Percentiles rank a stretch among this genome's conserved stretches.
Evolutionary conservation across 2,797 vertebrate species (phyloP).

Genomic region (Mormyrops attenuatus): DNA sequence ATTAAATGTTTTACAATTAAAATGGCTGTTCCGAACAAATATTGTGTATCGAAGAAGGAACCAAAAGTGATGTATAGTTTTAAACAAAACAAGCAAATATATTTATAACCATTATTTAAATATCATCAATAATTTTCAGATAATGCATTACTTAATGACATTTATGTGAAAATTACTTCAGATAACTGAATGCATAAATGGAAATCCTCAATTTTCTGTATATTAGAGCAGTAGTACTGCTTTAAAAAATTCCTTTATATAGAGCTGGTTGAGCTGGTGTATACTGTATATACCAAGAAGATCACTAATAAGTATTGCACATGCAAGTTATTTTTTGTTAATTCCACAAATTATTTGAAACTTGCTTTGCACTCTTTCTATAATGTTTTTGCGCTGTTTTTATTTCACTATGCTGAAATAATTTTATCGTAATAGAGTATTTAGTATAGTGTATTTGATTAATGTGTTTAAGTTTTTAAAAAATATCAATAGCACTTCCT

Average conservation of each 20-base stretch:
- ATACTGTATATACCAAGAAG: neutral
- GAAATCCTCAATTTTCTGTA: neutral
- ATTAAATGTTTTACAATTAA: neutral
- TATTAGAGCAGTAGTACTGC: neutral
- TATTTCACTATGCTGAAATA: conserved; percentile 25
- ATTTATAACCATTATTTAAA: neutral
- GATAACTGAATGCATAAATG: neutral
- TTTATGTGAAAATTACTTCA: neutral
- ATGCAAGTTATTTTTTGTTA: neutral
- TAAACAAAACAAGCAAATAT: neutral
- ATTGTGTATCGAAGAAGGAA: neutral
- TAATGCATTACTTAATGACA: neutral
- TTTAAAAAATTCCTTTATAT: neutral
- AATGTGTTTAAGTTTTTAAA: conserved; percentile 25
- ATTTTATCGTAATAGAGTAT: conserved; percentile 28
- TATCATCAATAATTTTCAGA: neutral
- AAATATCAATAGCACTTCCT: neutral
- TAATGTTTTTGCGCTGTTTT: neutral
- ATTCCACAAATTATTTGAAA: neutral
- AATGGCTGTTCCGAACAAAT: neutral
- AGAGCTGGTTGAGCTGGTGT: neutral
- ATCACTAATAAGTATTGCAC: neutral
- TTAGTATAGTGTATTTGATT: conserved; percentile 32
- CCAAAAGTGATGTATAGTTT: neutral
- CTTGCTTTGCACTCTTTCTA: neutral